Conservation (phyloP, 2,113 vertebrate species). For the mouse (Mus musculus) region GRCm39 chr19:27393501-27394000, state of each 20-base stretch:
- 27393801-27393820: not conserved
- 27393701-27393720: not conserved
- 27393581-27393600: not conserved
- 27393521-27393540: not conserved
- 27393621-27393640: not conserved
- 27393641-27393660: not conserved
- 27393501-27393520: not conserved
- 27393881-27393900: not conserved
- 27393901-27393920: not conserved
- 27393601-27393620: not conserved
- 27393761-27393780: not conserved
- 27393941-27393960: not conserved
- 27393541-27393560: not conserved
- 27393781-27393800: not conserved
- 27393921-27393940: not conserved
- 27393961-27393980: not conserved
- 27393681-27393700: not conserved
- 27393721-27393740: not conserved
- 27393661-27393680: not conserved
- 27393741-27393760: not conserved
- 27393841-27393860: not conserved
- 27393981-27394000: not conserved
- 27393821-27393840: not conserved
- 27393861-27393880: not conserved
- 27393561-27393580: not conserved